phyloP scores from a whole-genome alignment of 2,113 vertebrate species.

The Lepisosteus oculatus region DNA sequence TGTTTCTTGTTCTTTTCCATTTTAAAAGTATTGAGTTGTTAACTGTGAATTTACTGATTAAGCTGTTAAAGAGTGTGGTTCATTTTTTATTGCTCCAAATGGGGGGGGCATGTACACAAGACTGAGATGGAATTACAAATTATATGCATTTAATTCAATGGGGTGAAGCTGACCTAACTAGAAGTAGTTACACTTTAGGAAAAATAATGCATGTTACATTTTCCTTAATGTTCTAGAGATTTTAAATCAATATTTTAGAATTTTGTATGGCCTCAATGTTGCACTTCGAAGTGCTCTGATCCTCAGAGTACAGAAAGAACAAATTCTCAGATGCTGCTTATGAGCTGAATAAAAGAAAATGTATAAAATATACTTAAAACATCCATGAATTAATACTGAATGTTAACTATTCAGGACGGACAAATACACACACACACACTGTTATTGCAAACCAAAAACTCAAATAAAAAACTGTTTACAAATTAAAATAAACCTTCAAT shows the following conservation, averaged over 20 bases:
- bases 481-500: conserved; percentile 6
- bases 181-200: not conserved
- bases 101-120: not conserved
- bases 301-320: conserved; percentile 41
- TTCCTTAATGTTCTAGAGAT: conserved; percentile 30
- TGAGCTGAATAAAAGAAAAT: conserved; percentile 34
- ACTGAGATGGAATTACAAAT: not conserved
- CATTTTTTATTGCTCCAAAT: not conserved
- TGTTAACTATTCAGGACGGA: not conserved
- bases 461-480: conserved; percentile 6
- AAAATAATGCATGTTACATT: not conserved
- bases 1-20: no score
- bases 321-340: conserved; percentile 44
- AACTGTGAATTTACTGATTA: not conserved
- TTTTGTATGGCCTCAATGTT: conserved; percentile 42
- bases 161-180: not conserved
- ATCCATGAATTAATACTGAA: not conserved
- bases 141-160: not conserved
- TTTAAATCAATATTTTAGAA: conserved; percentile 68
- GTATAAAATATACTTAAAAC: not conserved
- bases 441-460: not conserved
- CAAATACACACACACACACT: not conserved
- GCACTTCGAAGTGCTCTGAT: conserved; percentile 55
- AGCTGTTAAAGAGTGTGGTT: not conserved
- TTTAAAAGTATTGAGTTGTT: not conserved